Base-by-base conservation (phyloP, 2,797 vertebrate species). In the Characodon lateralis region DNA sequence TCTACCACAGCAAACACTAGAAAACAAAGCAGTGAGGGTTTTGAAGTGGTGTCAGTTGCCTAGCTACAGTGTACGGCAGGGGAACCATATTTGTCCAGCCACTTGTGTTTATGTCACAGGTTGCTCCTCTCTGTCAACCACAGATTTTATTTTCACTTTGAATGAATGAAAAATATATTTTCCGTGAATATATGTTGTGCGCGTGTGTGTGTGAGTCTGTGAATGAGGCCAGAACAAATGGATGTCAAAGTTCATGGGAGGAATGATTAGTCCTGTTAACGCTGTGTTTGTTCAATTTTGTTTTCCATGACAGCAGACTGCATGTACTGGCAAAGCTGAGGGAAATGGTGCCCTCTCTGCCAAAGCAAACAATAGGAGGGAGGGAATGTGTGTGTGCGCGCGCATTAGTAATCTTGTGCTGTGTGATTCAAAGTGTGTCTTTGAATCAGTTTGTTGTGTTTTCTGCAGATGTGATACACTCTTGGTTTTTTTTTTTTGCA, bases 261-360 rank as follows among this genome's bases (percentile, higher is more conserved):
- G 91, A 86, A 86, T 87, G 90, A 94, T 94, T 93, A 89, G 91
- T 93, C 83, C 81, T 90, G 89, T 92, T 93, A 91, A 90, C 86
- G 76, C 73, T 82, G 83, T 92, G 91, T 92, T 94, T 94, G 92
- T 94, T 93, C 76, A 86, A 68, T 92, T 93, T 94, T 94, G 95
- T 94, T 95, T 95, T 95, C 94, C 94, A 95, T 95, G 95, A 96
- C 93, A 94, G 94, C 94, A 92, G 92, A 93, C 90, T 94, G 93
- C 93, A 89, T 93, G 93, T 94, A 91, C 93, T 95, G 94, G 95
- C 94, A 91, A 90, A 93, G 89, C 88, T 73, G 78, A 92, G 92
- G 92, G 92, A 94, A 96, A 95, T 86, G 91, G 89, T 91, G 87
- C 89, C 85, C 92, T 92, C 88, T 88, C 86, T 91, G 93, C 93